Evolutionary conservation across 2,113 vertebrate genomes (phyloP).

Genomic region (Poeciliopsis occidentalis): DNA sequence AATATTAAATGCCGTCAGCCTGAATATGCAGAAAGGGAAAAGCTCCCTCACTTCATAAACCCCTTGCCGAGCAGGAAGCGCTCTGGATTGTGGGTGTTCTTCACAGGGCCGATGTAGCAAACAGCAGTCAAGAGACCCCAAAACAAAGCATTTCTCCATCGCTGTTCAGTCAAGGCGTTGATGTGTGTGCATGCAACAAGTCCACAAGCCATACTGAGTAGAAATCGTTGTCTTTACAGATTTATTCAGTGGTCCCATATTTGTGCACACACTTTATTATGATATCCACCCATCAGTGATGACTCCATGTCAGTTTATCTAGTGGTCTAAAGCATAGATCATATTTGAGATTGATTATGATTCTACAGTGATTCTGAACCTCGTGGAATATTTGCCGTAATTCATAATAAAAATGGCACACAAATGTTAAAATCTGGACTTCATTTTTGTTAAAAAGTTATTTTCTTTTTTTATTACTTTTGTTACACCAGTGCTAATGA

Average conservation of each 20-base stretch:
- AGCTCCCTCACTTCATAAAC: conserved; percentile 44
- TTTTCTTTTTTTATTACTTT: background rate
- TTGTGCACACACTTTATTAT: background rate
- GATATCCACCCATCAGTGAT: conserved; percentile 1
- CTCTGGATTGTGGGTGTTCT: conserved; percentile 71
- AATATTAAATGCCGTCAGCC: conserved; percentile 55
- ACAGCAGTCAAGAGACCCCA: conserved; percentile 38
- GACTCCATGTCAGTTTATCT: conserved; percentile 18
- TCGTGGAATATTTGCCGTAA: conserved; percentile 13
- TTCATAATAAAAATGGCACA: background rate
- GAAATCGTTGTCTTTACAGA: background rate
- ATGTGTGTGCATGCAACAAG: conserved; percentile 69
- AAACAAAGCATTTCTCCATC: conserved; percentile 27
- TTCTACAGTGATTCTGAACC: background rate
- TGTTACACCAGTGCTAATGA: too few species aligned
- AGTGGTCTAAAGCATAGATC: conserved; percentile 3
- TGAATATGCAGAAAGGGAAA: conserved; percentile 38
- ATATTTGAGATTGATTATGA: background rate
- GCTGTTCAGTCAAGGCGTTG: conserved; percentile 35
- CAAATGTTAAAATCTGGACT: conserved; percentile 6
- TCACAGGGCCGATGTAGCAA: conserved; percentile 47
- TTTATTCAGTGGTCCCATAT: conserved; percentile 13
- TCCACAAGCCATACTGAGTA: conserved; percentile 39
- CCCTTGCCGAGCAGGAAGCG: conserved; percentile 35
- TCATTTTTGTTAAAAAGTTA: background rate